Percentiles rank a stretch among this genome's conserved stretches.
Conservation (phyloP, 64 coral and sea anemone species). For the Astreopora myriophthalma region DNA sequence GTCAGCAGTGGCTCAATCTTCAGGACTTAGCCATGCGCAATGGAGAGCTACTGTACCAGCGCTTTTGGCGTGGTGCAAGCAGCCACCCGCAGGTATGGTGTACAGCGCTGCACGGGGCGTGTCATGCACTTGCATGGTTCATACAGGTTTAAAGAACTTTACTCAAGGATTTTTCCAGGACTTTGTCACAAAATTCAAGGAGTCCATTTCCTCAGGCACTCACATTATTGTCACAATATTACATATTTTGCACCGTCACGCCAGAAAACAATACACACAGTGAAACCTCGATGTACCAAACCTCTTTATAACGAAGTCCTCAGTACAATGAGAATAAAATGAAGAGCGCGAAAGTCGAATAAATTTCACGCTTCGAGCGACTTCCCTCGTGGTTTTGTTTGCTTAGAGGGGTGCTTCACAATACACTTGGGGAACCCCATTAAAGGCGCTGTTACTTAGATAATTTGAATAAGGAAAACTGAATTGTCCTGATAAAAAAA, state of each 20-base stretch:
- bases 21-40: slow-evolving; percentile 58
- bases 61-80: slow-evolving; percentile 27
- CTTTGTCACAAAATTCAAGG: too few species aligned
- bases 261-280: too few species aligned
- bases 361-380: not conserved
- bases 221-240: too few species aligned
- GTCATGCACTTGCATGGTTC: too few species aligned
- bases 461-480: not conserved
- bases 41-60: slow-evolving; percentile 78
- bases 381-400: slow-evolving; percentile 9
- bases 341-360: not conserved
- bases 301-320: too few species aligned
- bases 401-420: not conserved
- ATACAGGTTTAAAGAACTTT: too few species aligned
- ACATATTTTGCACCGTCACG: too few species aligned
- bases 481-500: not conserved
- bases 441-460: too few species aligned
- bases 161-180: too few species aligned
- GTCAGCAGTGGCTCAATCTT: slow-evolving; percentile 60
- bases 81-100: slow-evolving; percentile 1
- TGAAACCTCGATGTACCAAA: too few species aligned
- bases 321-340: not conserved
- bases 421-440: not conserved
- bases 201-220: too few species aligned
- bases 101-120: not conserved